Evolutionary conservation across 2,113 vertebrate species (phyloP), one percentile per base, ranked within the genome.

Genomic region (Myanophis thanlyinensis): DNA sequence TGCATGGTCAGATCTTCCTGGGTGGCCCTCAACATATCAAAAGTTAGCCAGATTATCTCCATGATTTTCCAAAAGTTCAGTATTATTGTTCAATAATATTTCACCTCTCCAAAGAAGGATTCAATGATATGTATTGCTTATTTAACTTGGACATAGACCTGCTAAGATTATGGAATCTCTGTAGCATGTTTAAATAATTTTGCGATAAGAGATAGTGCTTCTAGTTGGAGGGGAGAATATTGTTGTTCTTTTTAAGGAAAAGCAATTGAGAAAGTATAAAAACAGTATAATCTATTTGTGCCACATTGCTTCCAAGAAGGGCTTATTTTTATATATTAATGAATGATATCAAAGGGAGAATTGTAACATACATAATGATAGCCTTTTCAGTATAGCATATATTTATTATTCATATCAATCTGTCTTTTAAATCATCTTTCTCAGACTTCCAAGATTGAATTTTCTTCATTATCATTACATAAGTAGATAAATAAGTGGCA

Each of bases 401-500:
- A 94, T 93, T 97, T 94, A 96, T 97, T 97, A 97, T 97, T 97
- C 97, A 97, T 97, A 97, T 96, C 98, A 97, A 96, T 97, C 97
- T 98, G 97, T 96, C 97, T 97, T 95, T 95, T 94, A 97, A 93
- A 97, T 97, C 96, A 89, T 97, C 97, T 97, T 96, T 96, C 96
- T 96, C 3, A 97, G 96, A 95, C 96, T 96, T 96, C 97, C 96
- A 95, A 98, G 97, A 98, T 97, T 97, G 97, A 96, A 98, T 97
- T 97, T 95, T 97, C 97, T 96, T 97, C 97, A 98, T 98, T 98
- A 98, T 97, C 97, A 95, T 97, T 96, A 97, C 67, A 97, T 96
- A 98, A 97, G 96, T 96, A 96, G 97, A 98, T 98, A 97, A 98
- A 97, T 98, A 98, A 97, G 96, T 97, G 96, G 96, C 97, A 96